A percentile compares a stretch with the other conserved stretches of the same genome.
Conservation (phyloP, 2,888 invertebrate genomes). For the Odontocolon sp. region DNA sequence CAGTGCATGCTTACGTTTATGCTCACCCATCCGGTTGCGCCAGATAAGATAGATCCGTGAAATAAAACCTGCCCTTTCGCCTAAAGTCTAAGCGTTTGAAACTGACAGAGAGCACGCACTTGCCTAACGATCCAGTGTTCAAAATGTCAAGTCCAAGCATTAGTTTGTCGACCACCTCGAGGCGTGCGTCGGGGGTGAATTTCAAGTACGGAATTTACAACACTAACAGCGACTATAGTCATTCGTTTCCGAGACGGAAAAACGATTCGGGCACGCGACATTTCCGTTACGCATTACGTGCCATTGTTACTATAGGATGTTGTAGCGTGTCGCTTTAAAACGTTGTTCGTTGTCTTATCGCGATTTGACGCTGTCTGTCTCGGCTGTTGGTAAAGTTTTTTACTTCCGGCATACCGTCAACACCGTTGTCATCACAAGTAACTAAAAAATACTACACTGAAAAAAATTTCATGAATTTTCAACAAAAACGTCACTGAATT, state of each 20-base stretch:
- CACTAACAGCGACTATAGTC: constrained; percentile 5
- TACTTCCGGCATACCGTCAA: not conserved
- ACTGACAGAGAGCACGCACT: constrained; percentile 35
- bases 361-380: constrained; percentile 35
- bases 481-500: too few species aligned
- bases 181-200: not conserved
- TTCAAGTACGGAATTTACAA: constrained; percentile 30
- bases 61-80: constrained; percentile 32
- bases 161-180: constrained; percentile 1
- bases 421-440: too few species aligned
- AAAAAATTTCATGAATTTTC: too few species aligned
- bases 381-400: not conserved
- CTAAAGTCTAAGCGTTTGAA: constrained; percentile 26
- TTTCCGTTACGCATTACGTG: constrained; percentile 22
- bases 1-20: not conserved
- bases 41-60: not conserved
- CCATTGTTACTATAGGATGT: constrained; percentile 21
- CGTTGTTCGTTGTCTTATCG: constrained; percentile 27
- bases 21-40: too few species aligned
- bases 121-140: constrained; percentile 37
- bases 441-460: too few species aligned
- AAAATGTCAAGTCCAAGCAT: constrained; percentile 31
- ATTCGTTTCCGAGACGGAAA: constrained; percentile 27
- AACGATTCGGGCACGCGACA: constrained; percentile 37
- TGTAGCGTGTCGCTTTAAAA: constrained; percentile 24